Evolutionary conservation across 2,888 invertebrate species (phyloP), one percentile per base, ranked within the genome.

Genomic region (Andrena dorsata): DNA sequence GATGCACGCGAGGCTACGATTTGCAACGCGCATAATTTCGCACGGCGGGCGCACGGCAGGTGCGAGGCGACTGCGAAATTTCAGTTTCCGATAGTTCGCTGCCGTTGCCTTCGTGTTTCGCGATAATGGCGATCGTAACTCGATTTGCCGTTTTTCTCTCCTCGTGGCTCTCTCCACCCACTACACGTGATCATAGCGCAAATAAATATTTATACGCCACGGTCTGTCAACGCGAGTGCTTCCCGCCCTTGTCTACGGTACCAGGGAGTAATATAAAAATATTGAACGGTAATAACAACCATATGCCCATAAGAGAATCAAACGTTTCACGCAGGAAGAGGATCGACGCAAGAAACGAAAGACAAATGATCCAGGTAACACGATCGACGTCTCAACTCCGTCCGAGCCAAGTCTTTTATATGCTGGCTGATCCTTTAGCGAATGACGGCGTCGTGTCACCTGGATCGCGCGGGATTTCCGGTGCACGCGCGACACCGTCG

Each of bases 1-100:
- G 79, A 74, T 74, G 87, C 82, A 85, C 87, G 85, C 86, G 79
- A 87, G 87, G 73, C 82, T 79, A 73, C 86, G 86, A 87, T 84
- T 86, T 86, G 87, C 86, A 82, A 82, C 86, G 86, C 83, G 86
- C 87, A 85, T 86, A 86, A 86, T 86, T 87, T 85, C 83, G 83
- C 69, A 58, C 68, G 76, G 77, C 77, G 77, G 66, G 61, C 73
- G 60, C 75, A 65, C 86, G 79, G 86, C 87, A 87, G 86, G 87
- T 86, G 86, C 86, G 87, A 85, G 83, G 76, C 83, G 71, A 87
- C 85, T 83, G 87, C 80, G 78, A 86, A 86, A 87, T 86, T 87
- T 86, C 87, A 85, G 85, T 86, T 87, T 85, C 85, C 86, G 85
- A 85, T 87, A 87, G 87, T 85, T 78, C 58, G 73, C 83, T 72